These are phyloP conservation scores for Erythrolamprus reginae DNA, from an alignment of 2,113 vertebrate genomes.

Conservation along the genomic window DNA sequence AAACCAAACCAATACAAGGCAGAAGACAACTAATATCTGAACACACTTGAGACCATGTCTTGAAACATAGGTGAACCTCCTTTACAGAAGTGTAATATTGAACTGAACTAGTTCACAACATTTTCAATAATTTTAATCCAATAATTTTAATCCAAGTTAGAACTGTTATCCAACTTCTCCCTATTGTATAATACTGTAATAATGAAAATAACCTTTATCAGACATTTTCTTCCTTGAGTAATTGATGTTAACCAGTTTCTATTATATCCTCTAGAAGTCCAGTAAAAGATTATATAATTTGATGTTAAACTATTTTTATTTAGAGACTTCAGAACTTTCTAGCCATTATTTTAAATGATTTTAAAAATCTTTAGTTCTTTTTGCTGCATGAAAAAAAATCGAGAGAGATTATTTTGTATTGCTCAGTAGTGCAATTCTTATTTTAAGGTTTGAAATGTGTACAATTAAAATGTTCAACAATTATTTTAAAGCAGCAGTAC, in stretches of 20 bases:
- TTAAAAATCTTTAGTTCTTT: background rate
- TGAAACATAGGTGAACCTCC: background rate
- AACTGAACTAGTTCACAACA: background rate
- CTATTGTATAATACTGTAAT: background rate
- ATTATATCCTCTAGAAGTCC: background rate
- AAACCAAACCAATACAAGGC: background rate
- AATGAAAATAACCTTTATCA: background rate
- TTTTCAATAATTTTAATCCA: no score
- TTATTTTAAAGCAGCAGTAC: background rate
- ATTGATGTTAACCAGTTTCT: background rate
- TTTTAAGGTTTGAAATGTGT: background rate
- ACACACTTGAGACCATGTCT: background rate
- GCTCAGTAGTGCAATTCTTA: background rate
- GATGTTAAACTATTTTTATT: background rate
- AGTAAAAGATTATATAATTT: background rate
- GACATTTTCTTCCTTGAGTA: background rate
- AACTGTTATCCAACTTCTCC: background rate
- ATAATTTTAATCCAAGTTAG: no score
- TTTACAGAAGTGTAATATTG: background rate
- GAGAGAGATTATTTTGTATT: background rate
- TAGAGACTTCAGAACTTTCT: background rate
- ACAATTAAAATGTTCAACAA: background rate
- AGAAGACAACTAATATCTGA: background rate
- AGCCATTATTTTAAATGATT: background rate
- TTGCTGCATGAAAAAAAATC: background rate